Percentiles rank a stretch among this genome's conserved stretches.
phyloP scores from a whole-genome alignment of 35 echinoderm and acorn worm species.

The Strongylocentrotus purpuratus region DNA sequence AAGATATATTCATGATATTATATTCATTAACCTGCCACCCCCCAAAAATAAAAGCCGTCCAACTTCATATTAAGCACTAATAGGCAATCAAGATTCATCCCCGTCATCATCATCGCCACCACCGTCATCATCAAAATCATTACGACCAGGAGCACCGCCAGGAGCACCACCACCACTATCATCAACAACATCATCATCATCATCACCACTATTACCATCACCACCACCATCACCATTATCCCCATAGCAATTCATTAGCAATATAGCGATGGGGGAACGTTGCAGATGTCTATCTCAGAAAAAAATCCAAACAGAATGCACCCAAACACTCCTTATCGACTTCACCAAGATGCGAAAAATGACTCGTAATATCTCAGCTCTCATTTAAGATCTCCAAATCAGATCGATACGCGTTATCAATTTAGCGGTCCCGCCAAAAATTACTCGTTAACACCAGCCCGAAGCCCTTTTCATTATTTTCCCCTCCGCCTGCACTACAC shows the following conservation, averaged over 20 bases:
- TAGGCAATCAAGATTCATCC: too few relatives aligned
- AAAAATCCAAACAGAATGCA: background rate
- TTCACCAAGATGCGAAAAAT: background rate
- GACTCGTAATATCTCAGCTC: background rate
- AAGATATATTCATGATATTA: too few relatives aligned
- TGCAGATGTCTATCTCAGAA: background rate
- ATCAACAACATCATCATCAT: background rate
- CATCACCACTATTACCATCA: background rate
- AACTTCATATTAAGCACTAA: too few relatives aligned
- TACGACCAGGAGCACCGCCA: background rate
- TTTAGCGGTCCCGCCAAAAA: constrained; percentile 1
- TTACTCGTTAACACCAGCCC: constrained; percentile 8
- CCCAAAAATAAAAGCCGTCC: too few relatives aligned
- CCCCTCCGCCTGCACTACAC: background rate
- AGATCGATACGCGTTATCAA: constrained; percentile 33
- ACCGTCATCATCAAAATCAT: background rate
- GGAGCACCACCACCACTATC: background rate
- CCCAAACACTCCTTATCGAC: background rate
- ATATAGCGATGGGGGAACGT: background rate
- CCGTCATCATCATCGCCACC: background rate
- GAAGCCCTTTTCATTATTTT: background rate
- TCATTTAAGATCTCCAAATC: background rate
- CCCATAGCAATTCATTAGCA: background rate
- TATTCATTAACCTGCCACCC: too few relatives aligned
- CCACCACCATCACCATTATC: background rate